phyloP scores from a whole-genome alignment of 2,888 invertebrate genomes.

The Pheosia gnoma region DNA sequence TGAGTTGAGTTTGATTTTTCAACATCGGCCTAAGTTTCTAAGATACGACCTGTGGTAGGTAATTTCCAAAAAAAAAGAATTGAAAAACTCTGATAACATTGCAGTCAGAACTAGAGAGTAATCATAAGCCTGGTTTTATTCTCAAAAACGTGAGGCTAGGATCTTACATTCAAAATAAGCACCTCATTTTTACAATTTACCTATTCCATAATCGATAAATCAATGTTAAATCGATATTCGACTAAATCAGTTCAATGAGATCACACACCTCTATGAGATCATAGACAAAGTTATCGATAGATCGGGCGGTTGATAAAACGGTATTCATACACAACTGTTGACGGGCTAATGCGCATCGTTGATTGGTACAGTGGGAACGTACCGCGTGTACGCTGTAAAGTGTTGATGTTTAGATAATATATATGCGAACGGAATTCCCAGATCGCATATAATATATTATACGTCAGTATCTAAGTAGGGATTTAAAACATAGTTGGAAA shows the following conservation, averaged over 20 bases:
- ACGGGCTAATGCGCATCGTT: constrained; percentile 58
- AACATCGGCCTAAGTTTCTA: no score
- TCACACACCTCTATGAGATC: constrained; percentile 38
- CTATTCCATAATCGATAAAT: background rate
- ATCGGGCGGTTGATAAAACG: constrained; percentile 29
- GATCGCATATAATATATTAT: background rate
- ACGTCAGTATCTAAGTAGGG: background rate
- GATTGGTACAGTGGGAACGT: constrained; percentile 48
- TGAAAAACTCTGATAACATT: no score
- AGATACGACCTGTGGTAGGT: no score
- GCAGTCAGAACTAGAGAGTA: no score
- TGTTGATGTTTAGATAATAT: background rate
- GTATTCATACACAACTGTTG: constrained; percentile 39
- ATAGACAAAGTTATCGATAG: constrained; percentile 16
- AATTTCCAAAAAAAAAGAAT: no score
- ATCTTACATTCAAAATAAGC: no score
- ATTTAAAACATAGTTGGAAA: no score
- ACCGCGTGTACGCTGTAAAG: constrained; percentile 38
- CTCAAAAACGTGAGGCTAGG: no score
- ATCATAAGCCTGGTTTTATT: no score
- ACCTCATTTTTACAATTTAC: no score
- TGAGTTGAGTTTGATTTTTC: no score
- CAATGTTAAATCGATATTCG: background rate
- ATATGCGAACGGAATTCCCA: background rate
- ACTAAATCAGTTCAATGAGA: constrained; percentile 28